Conservation (phyloP, 2,888 invertebrate species). For the Himalopsyche kuldschensis region DNA sequence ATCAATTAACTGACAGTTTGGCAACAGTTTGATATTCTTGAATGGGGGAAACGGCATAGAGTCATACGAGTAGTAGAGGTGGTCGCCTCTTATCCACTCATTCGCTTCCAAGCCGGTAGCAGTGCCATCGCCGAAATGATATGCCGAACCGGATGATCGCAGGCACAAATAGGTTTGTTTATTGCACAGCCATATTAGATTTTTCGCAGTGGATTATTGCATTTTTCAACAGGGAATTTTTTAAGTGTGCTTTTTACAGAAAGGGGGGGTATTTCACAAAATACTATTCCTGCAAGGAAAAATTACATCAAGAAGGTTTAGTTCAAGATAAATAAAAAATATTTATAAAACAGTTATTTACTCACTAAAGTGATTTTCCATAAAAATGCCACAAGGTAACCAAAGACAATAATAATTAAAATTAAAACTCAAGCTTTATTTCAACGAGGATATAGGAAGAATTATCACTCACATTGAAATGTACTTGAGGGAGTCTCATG, state of each 20-base stretch:
- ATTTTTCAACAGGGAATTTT: background rate
- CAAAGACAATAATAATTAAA: too few species aligned
- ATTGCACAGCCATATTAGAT: constrained; percentile 4
- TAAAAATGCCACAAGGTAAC: too few species aligned
- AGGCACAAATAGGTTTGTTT: constrained; percentile 4
- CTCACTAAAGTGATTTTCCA: too few species aligned
- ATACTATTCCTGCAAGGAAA: background rate
- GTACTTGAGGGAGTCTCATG: too few species aligned
- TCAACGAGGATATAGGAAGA: too few species aligned
- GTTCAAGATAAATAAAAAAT: too few species aligned
- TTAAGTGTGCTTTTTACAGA: background rate
- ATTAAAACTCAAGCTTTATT: too few species aligned
- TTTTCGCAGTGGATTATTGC: background rate
- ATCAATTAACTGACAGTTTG: background rate
- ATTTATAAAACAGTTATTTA: too few species aligned
- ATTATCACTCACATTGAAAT: too few species aligned
- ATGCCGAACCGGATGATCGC: constrained; percentile 1
- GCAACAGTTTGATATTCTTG: background rate
- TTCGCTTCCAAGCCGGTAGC: background rate
- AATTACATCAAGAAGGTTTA: too few species aligned
- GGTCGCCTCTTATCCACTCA: constrained; percentile 1
- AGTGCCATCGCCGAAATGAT: background rate
- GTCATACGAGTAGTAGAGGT: background rate
- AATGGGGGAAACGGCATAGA: background rate
- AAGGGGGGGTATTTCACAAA: background rate